Evolutionary conservation across 2,888 invertebrate genomes (phyloP), one percentile per base, ranked within the genome.

Genomic region (Orthosia gothica): DNA sequence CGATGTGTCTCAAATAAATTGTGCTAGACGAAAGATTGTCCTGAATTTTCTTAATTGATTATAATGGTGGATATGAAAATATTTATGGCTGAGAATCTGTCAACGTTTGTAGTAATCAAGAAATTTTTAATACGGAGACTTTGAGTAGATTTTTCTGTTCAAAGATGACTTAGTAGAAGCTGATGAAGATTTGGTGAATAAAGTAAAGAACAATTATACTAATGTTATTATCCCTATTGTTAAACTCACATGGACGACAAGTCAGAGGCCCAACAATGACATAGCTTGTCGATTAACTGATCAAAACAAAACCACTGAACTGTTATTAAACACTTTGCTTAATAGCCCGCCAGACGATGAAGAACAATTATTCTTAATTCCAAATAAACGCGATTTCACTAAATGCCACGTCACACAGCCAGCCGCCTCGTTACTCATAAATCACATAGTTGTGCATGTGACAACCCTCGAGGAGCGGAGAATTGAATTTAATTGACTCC

Each of bases 401-500:
- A 87, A 88, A 88, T 73, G 82, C 74, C 69, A 75, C 79, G 83
- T 76, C 82, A 85, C 47, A 81, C 55, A 84, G 70, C 76, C 84
- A 86, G 85, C 85, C 87, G 86, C 81, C 83, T 87, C 76, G 86
- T 87, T 87, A 88, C 87, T 91, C 89, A 85, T 95, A 94, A 94
- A 95, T 95, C 94, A 94, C 89, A 89, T 94, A 94, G 94, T 95
- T 95, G 94, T 91, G 84, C 88, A 88, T 91, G 92, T 92, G 93
- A 94, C 95, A 95, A 92, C 93, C 93, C 93, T 91, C 88, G 86
- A 87, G 89, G 81, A 85, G 78, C 87, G 65, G 88, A 86, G 92
- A 95, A 96, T 96, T 96, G 95, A 92, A 92, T 94, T 94, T 96
- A 95, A 95, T 96, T 95, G 94, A 94, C 88, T 88, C 76, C 70